Conservation (phyloP, 2,797 vertebrate genomes). For the Diceros bicornis region DNA sequence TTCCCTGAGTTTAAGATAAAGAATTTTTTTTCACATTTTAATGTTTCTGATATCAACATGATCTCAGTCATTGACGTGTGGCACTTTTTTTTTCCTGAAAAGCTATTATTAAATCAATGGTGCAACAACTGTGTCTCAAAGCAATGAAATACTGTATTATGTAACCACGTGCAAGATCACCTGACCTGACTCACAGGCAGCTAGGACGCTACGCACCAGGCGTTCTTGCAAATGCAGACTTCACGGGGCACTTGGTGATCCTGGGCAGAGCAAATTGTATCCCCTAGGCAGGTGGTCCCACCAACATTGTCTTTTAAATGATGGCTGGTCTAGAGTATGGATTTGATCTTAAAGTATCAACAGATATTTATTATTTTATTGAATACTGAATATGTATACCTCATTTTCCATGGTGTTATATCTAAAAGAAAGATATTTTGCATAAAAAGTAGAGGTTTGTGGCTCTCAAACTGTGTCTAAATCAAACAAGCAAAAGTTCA, state of each 20-base stretch:
- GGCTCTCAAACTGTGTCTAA: not conserved
- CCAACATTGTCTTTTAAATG: not conserved
- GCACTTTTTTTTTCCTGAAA: not conserved
- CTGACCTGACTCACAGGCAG: too few relatives aligned
- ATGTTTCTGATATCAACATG: not conserved
- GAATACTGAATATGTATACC: not conserved
- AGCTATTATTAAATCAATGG: not conserved
- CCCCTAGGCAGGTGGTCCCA: not conserved
- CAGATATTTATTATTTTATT: not conserved
- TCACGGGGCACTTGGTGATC: not conserved
- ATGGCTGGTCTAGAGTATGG: not conserved
- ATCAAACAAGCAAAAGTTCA: not conserved
- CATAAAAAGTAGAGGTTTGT: not conserved
- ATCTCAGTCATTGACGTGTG: not conserved
- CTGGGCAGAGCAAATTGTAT: not conserved
- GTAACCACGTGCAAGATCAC: not conserved
- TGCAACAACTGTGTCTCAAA: not conserved
- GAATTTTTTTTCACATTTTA: not conserved
- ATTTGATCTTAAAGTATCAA: constrained; percentile 9
- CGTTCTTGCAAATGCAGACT: not conserved
- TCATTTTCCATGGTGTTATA: not conserved
- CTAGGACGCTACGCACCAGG: not conserved
- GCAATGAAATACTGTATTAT: not conserved
- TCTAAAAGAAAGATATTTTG: constrained; percentile 22
- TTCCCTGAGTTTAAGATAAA: not conserved